Evolutionary conservation across 1,140 invertebrate genomes (phyloP).

Genomic region (Triops longicaudatus): DNA sequence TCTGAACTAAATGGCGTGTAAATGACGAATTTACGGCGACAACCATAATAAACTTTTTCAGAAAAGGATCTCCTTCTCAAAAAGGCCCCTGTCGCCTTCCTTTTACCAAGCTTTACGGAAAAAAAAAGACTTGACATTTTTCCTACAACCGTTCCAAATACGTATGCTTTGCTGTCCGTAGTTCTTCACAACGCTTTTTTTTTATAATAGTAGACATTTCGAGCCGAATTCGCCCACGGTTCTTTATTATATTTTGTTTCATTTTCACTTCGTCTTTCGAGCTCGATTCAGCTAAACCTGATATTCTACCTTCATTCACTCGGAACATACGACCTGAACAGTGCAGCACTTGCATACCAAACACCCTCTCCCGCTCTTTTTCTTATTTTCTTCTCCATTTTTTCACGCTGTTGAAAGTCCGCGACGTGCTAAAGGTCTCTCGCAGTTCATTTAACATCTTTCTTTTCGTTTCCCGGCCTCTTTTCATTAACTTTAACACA

Average conservation of each 20-base stretch:
- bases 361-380: neutral
- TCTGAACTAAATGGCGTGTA: neutral
- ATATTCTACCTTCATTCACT: neutral
- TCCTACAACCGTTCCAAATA: no score
- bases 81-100: neutral
- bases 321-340: neutral
- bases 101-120: neutral
- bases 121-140: neutral
- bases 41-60: neutral
- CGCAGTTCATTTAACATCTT: neutral
- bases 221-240: neutral
- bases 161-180: no score
- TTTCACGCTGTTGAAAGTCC: neutral
- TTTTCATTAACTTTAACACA: neutral
- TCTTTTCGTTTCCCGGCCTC: neutral
- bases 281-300: neutral
- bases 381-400: neutral
- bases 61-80: neutral
- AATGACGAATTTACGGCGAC: neutral
- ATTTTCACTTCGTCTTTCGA: neutral
- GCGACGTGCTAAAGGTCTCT: no score
- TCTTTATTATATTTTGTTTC: neutral
- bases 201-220: no score
- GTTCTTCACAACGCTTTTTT: no score
- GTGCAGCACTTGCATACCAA: conserved; percentile 4